These are phyloP conservation scores for Triplophysa dalaica DNA, from an alignment of 2,113 vertebrate species.

Conservation along the genomic window DNA sequence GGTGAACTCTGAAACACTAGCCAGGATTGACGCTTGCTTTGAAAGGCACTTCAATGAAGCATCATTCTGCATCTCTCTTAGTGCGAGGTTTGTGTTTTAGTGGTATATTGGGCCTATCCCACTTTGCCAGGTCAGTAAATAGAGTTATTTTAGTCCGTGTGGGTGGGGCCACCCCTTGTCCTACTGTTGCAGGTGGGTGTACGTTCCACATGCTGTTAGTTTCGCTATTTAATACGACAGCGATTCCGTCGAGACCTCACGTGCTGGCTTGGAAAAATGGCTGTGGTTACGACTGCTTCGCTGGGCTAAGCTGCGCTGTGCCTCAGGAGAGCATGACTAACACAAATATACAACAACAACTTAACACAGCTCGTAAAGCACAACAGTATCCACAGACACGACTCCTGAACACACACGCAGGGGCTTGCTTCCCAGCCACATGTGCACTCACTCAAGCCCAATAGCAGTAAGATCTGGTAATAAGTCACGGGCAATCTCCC, in stretches of 20 bases:
- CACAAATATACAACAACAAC: constrained; percentile 53
- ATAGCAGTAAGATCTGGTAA: constrained; percentile 46
- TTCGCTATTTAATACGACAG: constrained; percentile 19
- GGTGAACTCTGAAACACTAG: constrained; percentile 48
- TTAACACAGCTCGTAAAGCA: constrained; percentile 53
- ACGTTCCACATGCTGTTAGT: constrained; percentile 52
- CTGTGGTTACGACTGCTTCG: constrained; percentile 37
- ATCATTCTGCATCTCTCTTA: constrained; percentile 26
- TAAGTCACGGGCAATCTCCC: constrained; percentile 54
- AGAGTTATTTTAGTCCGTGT: constrained; percentile 65
- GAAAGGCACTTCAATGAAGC: constrained; percentile 75
- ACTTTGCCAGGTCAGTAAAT: constrained; percentile 68
- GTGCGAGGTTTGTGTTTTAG: constrained; percentile 62
- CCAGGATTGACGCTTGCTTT: constrained; percentile 63
- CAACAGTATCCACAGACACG: constrained; percentile 38
- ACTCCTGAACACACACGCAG: constrained; percentile 46
- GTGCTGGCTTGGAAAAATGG: constrained; percentile 47
- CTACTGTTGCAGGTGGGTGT: constrained; percentile 60
- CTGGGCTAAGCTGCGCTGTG: constrained; percentile 40
- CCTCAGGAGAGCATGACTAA: constrained; percentile 52
- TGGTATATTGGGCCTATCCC: constrained; percentile 60
- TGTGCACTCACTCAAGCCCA: constrained; percentile 32
- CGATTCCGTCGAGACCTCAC: constrained; percentile 46
- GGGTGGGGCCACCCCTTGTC: constrained; percentile 57
- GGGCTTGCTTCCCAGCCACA: constrained; percentile 25